A percentile compares a stretch with the other conserved stretches of the same genome.
Evolutionary conservation across 2,888 invertebrate genomes (phyloP).

Genomic region (Epistrophe grossulariae): DNA sequence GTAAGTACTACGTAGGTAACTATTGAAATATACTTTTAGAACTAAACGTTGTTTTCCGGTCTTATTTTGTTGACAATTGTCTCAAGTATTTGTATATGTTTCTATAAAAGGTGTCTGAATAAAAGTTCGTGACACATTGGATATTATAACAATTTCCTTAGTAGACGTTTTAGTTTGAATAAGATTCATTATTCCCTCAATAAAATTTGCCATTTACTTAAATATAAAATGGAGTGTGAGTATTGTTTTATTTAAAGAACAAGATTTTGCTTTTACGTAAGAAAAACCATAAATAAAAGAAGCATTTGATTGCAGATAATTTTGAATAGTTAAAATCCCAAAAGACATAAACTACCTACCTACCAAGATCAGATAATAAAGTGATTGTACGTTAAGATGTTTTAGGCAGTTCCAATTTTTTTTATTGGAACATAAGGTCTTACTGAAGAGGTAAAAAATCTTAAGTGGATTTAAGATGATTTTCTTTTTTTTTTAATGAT

Average conservation of each 20-base stretch:
- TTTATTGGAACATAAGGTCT: too few relatives aligned
- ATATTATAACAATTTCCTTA: not conserved
- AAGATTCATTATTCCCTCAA: not conserved
- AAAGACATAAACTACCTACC: too few relatives aligned
- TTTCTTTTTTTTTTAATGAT: too few relatives aligned
- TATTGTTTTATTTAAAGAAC: not conserved
- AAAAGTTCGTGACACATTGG: constrained; percentile 4
- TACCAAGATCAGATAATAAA: too few relatives aligned
- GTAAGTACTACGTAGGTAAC: not conserved
- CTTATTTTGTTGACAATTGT: not conserved
- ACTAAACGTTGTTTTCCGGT: constrained; percentile 23
- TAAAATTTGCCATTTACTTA: not conserved
- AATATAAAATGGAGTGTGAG: not conserved
- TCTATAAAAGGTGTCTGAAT: not conserved
- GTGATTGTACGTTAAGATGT: too few relatives aligned
- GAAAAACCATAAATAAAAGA: not conserved
- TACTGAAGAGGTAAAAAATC: too few relatives aligned
- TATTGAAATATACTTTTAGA: not conserved
- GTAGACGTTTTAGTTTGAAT: not conserved
- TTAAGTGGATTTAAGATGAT: too few relatives aligned
- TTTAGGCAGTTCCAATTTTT: too few relatives aligned
- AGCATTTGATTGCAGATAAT: too few relatives aligned
- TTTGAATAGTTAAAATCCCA: too few relatives aligned
- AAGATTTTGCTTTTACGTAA: not conserved
- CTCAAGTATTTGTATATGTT: not conserved